These are phyloP conservation scores for Tortrix viridana DNA, from an alignment of 2,888 invertebrate genomes.

Conservation along the genomic window DNA sequence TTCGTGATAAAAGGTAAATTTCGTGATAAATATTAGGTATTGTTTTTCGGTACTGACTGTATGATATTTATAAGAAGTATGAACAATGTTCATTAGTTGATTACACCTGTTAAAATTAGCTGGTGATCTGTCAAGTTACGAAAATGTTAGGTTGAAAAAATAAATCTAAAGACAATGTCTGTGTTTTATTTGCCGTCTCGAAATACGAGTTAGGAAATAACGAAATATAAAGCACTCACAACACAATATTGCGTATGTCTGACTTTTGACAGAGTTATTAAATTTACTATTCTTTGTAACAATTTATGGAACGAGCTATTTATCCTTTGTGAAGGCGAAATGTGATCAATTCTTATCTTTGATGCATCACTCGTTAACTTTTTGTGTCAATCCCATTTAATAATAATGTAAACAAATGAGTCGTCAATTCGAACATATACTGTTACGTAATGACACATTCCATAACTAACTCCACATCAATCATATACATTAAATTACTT, in stretches of 20 bases:
- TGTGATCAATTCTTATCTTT: too few relatives aligned
- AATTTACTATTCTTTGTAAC: not conserved
- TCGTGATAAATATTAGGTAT: slow-evolving; percentile 80
- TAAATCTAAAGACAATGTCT: slow-evolving; percentile 71
- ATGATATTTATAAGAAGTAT: slow-evolving; percentile 79
- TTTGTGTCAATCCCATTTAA: too few relatives aligned
- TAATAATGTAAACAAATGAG: too few relatives aligned
- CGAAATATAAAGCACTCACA: slow-evolving; percentile 15
- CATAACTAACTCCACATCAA: too few relatives aligned
- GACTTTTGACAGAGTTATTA: slow-evolving; percentile 24
- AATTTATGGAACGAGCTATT: too few relatives aligned
- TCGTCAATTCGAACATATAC: too few relatives aligned
- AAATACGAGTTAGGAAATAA: not conserved
- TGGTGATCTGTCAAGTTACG: slow-evolving; percentile 80
- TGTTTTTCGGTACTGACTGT: slow-evolving; percentile 82
- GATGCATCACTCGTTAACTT: too few relatives aligned
- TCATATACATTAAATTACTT: too few relatives aligned
- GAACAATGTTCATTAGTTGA: slow-evolving; percentile 82
- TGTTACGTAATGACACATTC: too few relatives aligned
- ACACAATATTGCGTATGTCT: slow-evolving; percentile 9
- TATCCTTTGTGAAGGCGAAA: too few relatives aligned
- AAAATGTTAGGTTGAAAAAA: slow-evolving; percentile 83
- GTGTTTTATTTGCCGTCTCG: slow-evolving; percentile 58
- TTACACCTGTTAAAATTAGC: slow-evolving; percentile 81
- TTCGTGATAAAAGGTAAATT: slow-evolving; percentile 81